phyloP scores from a whole-genome alignment of 2,113 vertebrate genomes.

The Chelonoidis abingdonii region DNA sequence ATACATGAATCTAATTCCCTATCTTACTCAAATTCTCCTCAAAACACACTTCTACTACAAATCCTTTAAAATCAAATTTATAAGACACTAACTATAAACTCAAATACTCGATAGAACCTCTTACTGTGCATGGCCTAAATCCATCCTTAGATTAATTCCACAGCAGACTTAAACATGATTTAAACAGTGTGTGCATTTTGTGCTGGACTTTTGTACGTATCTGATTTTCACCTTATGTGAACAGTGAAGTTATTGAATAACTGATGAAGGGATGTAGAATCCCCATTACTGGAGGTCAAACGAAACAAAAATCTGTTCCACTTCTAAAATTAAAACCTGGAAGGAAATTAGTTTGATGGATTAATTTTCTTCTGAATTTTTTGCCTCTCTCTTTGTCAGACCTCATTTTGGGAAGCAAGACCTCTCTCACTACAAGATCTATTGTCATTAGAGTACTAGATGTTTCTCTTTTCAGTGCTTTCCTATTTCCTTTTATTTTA shows the following conservation, averaged over 20 bases:
- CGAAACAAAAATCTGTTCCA: not conserved
- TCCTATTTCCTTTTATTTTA: not conserved
- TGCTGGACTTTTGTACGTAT: not conserved
- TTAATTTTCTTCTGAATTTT: not conserved
- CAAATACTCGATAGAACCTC: fast-evolving
- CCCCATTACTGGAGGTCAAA: not conserved
- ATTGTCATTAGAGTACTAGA: not conserved
- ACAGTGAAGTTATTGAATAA: not conserved
- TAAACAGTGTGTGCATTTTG: not conserved
- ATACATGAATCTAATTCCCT: not conserved
- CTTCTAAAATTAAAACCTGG: not conserved
- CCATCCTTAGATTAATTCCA: not conserved
- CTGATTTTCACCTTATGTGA: not conserved
- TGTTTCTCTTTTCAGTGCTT: not conserved
- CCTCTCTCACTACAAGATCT: not conserved
- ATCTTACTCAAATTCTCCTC: not conserved
- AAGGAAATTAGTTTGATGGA: not conserved
- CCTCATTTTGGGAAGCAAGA: not conserved
- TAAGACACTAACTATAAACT: not conserved
- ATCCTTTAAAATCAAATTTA: not conserved
- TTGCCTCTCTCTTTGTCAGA: not conserved
- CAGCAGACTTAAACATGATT: not conserved
- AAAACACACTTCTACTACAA: not conserved
- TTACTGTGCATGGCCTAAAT: not conserved
- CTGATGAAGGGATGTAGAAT: not conserved